These are phyloP conservation scores for Neosalanx taihuensis DNA, from an alignment of 2,797 vertebrate genomes.

Conservation along the genomic window DNA sequence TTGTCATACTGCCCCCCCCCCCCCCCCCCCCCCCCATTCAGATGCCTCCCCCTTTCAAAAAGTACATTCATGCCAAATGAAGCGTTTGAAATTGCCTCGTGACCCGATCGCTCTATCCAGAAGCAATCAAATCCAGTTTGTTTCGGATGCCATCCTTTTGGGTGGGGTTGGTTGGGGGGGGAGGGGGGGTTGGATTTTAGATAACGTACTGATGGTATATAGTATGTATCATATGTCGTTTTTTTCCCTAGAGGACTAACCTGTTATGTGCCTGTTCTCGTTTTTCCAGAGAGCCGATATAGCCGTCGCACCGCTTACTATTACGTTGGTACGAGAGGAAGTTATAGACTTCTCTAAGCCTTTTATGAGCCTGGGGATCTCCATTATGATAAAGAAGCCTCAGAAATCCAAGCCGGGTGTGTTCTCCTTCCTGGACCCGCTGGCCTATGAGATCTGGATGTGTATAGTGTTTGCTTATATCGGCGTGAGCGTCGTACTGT, in stretches of 20 bases:
- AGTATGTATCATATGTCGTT: not conserved
- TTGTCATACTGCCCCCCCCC: constrained; percentile 22
- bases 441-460: constrained; percentile 99
- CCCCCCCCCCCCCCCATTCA: constrained; percentile 25
- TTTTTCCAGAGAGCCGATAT: constrained; percentile 98
- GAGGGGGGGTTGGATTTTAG: no score
- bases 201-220: not conserved
- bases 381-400: constrained; percentile 99
- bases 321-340: constrained; percentile 97
- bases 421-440: constrained; percentile 97
- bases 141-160: not conserved
- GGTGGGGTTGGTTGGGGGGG: no score
- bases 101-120: not conserved
- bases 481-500: constrained; percentile 98
- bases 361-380: constrained; percentile 99
- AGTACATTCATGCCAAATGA: constrained; percentile 8
- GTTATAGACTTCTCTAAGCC: constrained; percentile 99
- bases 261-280: constrained; percentile 58
- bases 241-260: constrained; percentile 52
- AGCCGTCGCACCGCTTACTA: constrained; percentile 97
- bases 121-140: not conserved
- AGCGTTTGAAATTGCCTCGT: constrained; percentile 5
- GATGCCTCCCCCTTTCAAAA: not conserved
- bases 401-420: constrained; percentile 99
- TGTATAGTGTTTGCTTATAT: constrained; percentile 99